Base-by-base conservation (phyloP, 2,113 vertebrate species). In the Bubo scandiacus region DNA sequence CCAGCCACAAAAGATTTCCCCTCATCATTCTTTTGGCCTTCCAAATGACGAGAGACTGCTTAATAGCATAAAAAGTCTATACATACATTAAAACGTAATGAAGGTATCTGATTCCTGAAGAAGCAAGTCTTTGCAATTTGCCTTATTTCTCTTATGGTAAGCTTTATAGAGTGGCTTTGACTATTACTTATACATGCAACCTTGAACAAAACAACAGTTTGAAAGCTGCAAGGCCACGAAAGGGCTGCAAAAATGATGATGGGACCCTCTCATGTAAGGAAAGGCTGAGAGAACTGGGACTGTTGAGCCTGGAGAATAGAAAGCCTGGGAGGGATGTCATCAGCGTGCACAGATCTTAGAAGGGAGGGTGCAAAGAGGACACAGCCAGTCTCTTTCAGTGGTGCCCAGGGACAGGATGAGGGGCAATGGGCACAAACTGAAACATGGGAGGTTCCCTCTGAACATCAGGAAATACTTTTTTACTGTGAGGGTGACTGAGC, bases 81-180 rank as follows among this genome's bases (percentile, higher is more conserved):
- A 8, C 3, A 12, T 49, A n/a, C 3, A 13, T 52, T 52, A 86
- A 59, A 86, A 55, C 4, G 47, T 45, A 38, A 72, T 32, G 36
- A 81, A 77, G 10, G 57, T 42, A 42, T 59, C 13, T 61, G 10
- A 78, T 66, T 90, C 23, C 45, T 52, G 26, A 81, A 63, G 40
- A 72, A 72, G 27, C 6, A 68, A n/a, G 12, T 19, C 11, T 59
- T 55, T 47, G 8, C 12, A 49, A 57, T 78, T 68, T 57, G 13
- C 26, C 26, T 68, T 61, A 40, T 36, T 84, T 4, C 20, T 68
- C 10, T 45, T 40, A 77, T 0, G 0, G 1, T 6, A 68, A 36
- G 20, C 2, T 73, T 59, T 65, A 61, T 5, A 70, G 23, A 47
- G 12, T 49, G 11, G 7, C 65, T 87, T 77, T 85, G 34, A 70